A percentile compares a stretch with the other conserved stretches of the same genome.
Evolutionary conservation across 2,888 invertebrate genomes (phyloP).

Genomic region (Leptopterna dolabrata): DNA sequence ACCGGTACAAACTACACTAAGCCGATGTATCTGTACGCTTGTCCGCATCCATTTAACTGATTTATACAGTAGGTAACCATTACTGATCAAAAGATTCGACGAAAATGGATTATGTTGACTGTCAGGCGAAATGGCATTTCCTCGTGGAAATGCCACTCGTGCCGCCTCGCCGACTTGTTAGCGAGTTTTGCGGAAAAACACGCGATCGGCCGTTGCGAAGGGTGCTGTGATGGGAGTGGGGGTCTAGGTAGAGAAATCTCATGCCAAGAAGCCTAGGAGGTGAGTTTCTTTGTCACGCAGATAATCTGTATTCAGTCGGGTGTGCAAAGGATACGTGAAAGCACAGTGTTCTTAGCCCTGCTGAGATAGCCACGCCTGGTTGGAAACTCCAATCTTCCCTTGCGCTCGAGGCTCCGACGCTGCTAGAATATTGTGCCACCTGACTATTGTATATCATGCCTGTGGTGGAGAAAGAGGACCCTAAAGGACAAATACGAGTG

Average conservation of each 20-base stretch:
- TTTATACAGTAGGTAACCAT: too few species aligned
- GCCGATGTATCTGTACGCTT: too few species aligned
- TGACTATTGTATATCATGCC: slow-evolving; percentile 3
- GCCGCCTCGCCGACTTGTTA: not conserved
- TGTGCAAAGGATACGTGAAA: slow-evolving; percentile 21
- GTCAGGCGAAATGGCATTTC: not conserved
- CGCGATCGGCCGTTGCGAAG: not conserved
- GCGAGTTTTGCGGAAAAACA: not conserved
- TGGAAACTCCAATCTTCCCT: slow-evolving; percentile 16
- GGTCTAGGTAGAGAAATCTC: not conserved
- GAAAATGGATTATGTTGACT: not conserved
- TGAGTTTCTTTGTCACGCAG: slow-evolving; percentile 19
- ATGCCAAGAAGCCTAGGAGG: not conserved
- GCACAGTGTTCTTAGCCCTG: slow-evolving; percentile 12
- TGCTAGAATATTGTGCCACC: not conserved
- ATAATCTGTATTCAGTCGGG: slow-evolving; percentile 27
- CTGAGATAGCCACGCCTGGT: not conserved
- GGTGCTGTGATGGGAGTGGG: not conserved
- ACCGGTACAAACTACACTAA: too few species aligned
- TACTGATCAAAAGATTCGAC: too few species aligned
- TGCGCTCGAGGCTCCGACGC: not conserved
- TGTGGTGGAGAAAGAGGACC: not conserved
- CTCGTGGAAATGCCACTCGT: not conserved
- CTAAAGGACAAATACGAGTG: slow-evolving; percentile 1
- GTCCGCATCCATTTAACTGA: too few species aligned